Conservation (phyloP, 1,140 invertebrate species). For the Drosophila trapezifrons region DNA sequence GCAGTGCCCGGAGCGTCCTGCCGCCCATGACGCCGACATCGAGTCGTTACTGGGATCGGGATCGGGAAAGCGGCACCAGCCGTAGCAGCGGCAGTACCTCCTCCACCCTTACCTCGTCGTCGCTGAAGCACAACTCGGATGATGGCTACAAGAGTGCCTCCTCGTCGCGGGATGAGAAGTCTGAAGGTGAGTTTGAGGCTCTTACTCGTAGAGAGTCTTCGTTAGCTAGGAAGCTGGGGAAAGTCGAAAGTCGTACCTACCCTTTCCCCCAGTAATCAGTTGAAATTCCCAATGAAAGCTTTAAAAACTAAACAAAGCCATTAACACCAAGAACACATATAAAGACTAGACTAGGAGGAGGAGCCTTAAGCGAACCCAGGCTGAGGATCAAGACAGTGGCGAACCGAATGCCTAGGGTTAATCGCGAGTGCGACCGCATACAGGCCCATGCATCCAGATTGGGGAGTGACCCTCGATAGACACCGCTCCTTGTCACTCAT, state of each 20-base stretch:
- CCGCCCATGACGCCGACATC: conserved; percentile 79
- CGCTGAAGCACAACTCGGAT: conserved; percentile 58
- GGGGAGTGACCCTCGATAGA: conserved; percentile 56
- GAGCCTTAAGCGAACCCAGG: background rate
- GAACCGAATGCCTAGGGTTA: conserved; percentile 20
- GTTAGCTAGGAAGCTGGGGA: background rate
- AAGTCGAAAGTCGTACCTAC: too few species aligned
- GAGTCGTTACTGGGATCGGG: conserved; percentile 79
- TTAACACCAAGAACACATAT: background rate
- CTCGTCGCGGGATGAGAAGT: conserved; percentile 64
- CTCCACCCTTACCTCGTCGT: conserved; percentile 57
- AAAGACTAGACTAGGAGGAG: background rate
- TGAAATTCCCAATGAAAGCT: conserved; percentile 5
- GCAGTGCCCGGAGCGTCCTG: conserved; percentile 58
- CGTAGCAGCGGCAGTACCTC: conserved; percentile 45
- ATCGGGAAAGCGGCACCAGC: conserved; percentile 48
- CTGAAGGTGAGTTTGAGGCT: conserved; percentile 62
- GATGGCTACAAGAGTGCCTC: conserved; percentile 58
- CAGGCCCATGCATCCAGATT: conserved; percentile 48
- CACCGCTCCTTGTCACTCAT: conserved; percentile 5
- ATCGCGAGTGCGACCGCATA: background rate
- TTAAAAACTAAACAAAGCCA: background rate
- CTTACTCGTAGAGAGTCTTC: background rate
- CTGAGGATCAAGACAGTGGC: conserved; percentile 2
- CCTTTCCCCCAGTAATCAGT: conserved; percentile 8